Base-by-base conservation (phyloP, 30 jellyfish, hydroid and myxozoan genomes). In the Calvadosia cruxmelitensis region DNA sequence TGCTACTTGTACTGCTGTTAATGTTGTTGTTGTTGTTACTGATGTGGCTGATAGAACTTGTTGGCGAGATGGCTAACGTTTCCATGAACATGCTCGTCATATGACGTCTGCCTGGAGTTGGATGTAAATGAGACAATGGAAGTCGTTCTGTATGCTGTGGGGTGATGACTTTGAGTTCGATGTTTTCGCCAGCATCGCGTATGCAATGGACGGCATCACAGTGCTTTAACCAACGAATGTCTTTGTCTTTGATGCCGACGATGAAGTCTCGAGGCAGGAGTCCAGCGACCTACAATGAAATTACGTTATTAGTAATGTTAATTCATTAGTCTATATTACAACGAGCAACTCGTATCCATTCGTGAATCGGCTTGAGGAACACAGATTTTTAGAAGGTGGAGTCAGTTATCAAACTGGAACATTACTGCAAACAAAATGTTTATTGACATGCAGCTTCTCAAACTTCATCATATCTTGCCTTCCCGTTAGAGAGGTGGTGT, bases 181-280 rank as follows among this genome's bases (percentile, higher is more conserved):
- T 30, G 7, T 65, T 65, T 10, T 32, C 74, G 31, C 32, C 25
- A 5, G 53, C 74, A 26, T 26, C 32, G 13, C 27, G 32, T 16
- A 65, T 65, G 10, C 53, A 12, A 20, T 30, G 53, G 5, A 65
- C 65, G 25, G 32, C 74, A 5, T 65, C 74, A 12, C 20, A 13
- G 25, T 65, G 74, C 30, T 30, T 65, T 65, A 32, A 65, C 74
- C 74, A 65, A 13, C 32, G 26, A 3, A 65, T 32, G 31, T 65
- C 32, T 23, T 30, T 30, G 7, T 32, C 74, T n/a, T 30, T 12
- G 27, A 65, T 16, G 26, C 32, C 32, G 7, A 65, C 74, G 31
- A 65, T 42, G 20, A 5, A 42, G 20, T 42, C 57, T 42, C 20
- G 10, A 5, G 57, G 57, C 20, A 42, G 20, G 10, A 42, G 57